These are phyloP conservation scores for Danio aesculapii DNA, from an alignment of 2,797 vertebrate species.

Conservation along the genomic window DNA sequence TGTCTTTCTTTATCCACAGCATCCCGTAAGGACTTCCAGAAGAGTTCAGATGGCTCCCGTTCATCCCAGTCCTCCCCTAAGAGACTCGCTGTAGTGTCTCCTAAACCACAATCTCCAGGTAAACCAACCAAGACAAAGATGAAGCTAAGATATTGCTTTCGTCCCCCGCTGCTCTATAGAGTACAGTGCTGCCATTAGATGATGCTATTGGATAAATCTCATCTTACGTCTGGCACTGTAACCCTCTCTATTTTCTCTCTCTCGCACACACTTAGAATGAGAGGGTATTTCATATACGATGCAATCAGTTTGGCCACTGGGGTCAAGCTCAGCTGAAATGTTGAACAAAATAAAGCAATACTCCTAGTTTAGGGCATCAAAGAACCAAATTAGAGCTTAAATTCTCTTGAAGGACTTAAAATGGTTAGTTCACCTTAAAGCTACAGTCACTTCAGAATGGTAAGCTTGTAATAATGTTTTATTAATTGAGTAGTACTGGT, in stretches of 20 bases:
- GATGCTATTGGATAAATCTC: constrained; percentile 4
- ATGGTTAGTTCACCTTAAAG: too few species aligned
- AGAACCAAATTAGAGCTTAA: background rate
- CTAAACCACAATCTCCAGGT: constrained; percentile 95
- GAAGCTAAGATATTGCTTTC: constrained; percentile 17
- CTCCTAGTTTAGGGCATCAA: background rate
- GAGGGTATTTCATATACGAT: background rate
- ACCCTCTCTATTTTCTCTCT: background rate
- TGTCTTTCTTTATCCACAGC: constrained; percentile 76
- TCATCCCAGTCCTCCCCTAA: constrained; percentile 91
- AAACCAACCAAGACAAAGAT: constrained; percentile 59
- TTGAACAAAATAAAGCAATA: constrained; percentile 2
- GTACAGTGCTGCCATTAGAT: background rate
- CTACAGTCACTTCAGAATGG: too few species aligned
- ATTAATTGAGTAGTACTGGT: too few species aligned
- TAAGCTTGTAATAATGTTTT: too few species aligned
- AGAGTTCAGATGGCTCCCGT: constrained; percentile 86
- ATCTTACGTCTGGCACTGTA: background rate
- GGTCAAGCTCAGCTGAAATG: constrained; percentile 17
- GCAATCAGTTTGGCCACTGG: constrained; percentile 9
- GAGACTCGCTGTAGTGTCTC: constrained; percentile 83
- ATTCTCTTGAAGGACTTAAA: background rate
- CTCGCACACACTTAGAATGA: background rate
- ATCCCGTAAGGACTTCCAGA: constrained; percentile 90
- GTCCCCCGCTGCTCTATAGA: constrained; percentile 20